Conservation (phyloP, 2,113 vertebrate genomes). For the Siniperca knerii region DNA sequence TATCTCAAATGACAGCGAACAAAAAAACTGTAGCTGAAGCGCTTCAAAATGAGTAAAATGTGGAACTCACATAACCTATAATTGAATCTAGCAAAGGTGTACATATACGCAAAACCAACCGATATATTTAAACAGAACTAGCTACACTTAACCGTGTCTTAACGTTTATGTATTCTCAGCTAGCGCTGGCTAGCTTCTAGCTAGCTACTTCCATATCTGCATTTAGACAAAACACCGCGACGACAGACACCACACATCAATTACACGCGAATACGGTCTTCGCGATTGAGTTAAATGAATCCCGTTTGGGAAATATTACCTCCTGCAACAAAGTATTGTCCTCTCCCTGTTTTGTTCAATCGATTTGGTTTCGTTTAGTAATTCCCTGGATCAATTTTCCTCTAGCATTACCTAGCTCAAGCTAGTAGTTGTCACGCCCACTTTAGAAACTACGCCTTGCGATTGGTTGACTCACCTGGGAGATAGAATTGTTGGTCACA, state of each 20-base stretch:
- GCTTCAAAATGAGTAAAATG: background rate
- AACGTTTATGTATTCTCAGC: constrained; percentile 9
- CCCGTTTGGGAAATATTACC: constrained; percentile 63
- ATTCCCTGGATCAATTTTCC: constrained; percentile 73
- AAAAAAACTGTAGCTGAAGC: background rate
- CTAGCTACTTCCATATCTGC: constrained; percentile 67
- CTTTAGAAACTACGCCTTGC: background rate
- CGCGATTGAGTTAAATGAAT: background rate
- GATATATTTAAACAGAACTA: background rate
- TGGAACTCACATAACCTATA: background rate
- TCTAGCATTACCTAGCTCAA: constrained; percentile 69
- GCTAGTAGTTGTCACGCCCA: constrained; percentile 63
- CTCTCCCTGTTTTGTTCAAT: constrained; percentile 42
- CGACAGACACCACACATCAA: constrained; percentile 41
- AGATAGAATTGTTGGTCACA: no score
- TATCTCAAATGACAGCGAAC: constrained; percentile 18
- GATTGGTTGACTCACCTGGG: constrained; percentile 66
- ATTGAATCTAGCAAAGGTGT: fast-evolving
- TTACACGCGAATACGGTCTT: background rate
- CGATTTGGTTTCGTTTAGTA: constrained; percentile 65
- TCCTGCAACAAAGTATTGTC: constrained; percentile 65
- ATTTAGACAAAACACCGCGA: constrained; percentile 73
- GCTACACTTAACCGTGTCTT: background rate
- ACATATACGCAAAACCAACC: fast-evolving
- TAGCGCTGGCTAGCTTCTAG: constrained; percentile 55